phyloP scores from a whole-genome alignment of 1,140 invertebrate species.

The Philopotamus ludificatus region DNA sequence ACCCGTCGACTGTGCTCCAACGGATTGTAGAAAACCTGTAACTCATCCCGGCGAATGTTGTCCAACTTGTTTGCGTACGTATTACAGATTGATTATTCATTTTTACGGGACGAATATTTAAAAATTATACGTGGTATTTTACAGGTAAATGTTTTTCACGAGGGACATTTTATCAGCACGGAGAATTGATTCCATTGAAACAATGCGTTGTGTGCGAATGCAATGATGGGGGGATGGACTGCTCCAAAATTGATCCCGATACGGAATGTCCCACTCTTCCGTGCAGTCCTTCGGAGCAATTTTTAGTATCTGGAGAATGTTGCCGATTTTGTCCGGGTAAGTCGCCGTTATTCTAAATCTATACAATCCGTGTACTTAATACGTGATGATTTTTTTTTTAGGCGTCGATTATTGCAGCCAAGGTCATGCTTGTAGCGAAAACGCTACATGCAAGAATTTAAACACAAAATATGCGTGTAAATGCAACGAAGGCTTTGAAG shows the following conservation, averaged over 20 bases:
- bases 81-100: background rate
- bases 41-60: conserved; percentile 78
- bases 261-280: conserved; percentile 74
- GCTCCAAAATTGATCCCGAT: conserved; percentile 70
- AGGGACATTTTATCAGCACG: conserved; percentile 79
- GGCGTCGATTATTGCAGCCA: conserved; percentile 86
- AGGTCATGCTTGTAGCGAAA: conserved; percentile 78
- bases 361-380: no score
- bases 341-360: conserved; percentile 5
- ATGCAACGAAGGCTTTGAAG: conserved; percentile 78
- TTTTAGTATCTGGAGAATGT: conserved; percentile 80
- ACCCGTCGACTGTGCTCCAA: conserved; percentile 71
- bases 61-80: conserved; percentile 80
- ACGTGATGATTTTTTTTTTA: conserved; percentile 51
- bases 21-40: conserved; percentile 77
- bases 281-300: conserved; percentile 76
- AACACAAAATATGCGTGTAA: conserved; percentile 81
- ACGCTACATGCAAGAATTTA: conserved; percentile 82
- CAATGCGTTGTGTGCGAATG: conserved; percentile 76
- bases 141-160: conserved; percentile 79
- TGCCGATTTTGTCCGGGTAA: conserved; percentile 89
- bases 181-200: conserved; percentile 69
- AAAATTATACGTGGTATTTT: no score
- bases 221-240: conserved; percentile 77
- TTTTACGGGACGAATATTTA: no score